Evolutionary conservation across 2,888 invertebrate species (phyloP).

Genomic region (Sinopyrophorus schimmeli): DNA sequence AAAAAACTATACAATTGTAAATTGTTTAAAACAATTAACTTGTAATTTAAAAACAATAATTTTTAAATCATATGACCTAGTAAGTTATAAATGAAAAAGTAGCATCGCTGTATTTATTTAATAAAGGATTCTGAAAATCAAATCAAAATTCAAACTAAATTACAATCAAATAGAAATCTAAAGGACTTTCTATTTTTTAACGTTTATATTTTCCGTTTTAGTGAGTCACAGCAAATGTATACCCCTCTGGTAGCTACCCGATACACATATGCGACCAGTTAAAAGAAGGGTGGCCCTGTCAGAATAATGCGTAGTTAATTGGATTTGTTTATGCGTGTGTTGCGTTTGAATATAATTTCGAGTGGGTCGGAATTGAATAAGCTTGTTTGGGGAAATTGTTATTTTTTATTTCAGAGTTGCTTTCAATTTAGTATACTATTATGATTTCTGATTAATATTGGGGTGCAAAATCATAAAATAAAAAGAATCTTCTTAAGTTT

Average conservation of each 20-base stretch:
- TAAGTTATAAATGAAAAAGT: too few relatives aligned
- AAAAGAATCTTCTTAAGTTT: too few relatives aligned
- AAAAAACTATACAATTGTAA: too few relatives aligned
- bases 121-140: not conserved
- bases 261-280: slow-evolving; percentile 50
- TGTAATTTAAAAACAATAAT: too few relatives aligned
- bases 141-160: slow-evolving; percentile 3
- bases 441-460: slow-evolving; percentile 28
- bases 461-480: slow-evolving; percentile 21
- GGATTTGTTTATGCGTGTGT: slow-evolving; percentile 54
- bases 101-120: too few relatives aligned
- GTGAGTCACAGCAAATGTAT: slow-evolving; percentile 23
- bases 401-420: slow-evolving; percentile 41
- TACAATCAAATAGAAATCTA: slow-evolving; percentile 8
- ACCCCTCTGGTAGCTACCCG: slow-evolving; percentile 25
- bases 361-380: slow-evolving; percentile 52
- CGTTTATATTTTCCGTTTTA: slow-evolving; percentile 25
- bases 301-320: slow-evolving; percentile 55
- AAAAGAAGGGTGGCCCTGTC: slow-evolving; percentile 49
- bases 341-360: slow-evolving; percentile 50
- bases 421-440: slow-evolving; percentile 32
- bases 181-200: slow-evolving; percentile 16
- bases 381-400: slow-evolving; percentile 51
- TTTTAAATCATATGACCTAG: too few relatives aligned
- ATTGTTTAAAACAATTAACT: too few relatives aligned